Evolutionary conservation across 2,888 invertebrate genomes (phyloP), one percentile per base, ranked within the genome.

Genomic region (Bugulina stolonifera): DNA sequence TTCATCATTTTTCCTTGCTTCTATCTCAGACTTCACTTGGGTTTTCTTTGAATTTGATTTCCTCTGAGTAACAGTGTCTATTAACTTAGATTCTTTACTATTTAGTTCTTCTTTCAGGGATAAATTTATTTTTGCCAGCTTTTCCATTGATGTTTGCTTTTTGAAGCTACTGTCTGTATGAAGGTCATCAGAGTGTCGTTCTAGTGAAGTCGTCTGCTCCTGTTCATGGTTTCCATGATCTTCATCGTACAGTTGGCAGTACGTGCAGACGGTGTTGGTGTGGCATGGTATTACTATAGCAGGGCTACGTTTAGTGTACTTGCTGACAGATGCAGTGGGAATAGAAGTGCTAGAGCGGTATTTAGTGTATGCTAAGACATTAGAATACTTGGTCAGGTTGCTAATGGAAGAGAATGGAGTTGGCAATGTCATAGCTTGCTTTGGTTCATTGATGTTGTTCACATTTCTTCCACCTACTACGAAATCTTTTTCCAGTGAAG

Each of bases 201-300:
- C n/a, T 25, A 18, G n/a, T 18, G 22, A 3, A 55, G 55, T 18
- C 5, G 25, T 25, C 27, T 64, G 5, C 18, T 64, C 64, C 14
- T 22, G 32, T 14, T 25, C 32, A 2, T 27, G 29, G n/a, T 10
- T 3, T n/a, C 32, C 64, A 25, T 64, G 25, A 3, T 25, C 29
- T 2, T 64, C 64, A 64, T 64, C 64, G 32, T 64, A 64, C n/a
- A 64, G 64, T n/a, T 64, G 64, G 32, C 64, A 64, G n/a, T 64
- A 27, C 32, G 27, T 32, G 32, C 64, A 64, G 2, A 25, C 64
- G 14, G 27, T 64, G 32, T 64, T 64, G 10, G 64, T 64, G n/a
- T 64, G 64, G 32, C 64, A 64, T 32, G 64, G 64, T 32, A 64
- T 64, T 22, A 64, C 64, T 2, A 64, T 64, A 64, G 22, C 25